Evolutionary conservation across 2,113 vertebrate species (phyloP), one percentile per base, ranked within the genome.

Genomic region (Tupaia tana): DNA sequence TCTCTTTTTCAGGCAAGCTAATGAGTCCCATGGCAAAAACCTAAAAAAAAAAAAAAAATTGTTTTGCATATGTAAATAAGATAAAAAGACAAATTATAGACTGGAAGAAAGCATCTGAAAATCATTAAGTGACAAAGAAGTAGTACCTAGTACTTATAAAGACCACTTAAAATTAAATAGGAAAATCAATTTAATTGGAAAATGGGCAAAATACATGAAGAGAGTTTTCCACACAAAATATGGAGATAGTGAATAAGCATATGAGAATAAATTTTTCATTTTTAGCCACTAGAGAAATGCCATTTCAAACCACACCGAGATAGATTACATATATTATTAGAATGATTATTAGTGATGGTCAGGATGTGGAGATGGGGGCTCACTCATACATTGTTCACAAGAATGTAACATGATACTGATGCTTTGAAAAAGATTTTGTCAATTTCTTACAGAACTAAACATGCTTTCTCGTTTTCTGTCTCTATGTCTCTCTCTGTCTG

Each of bases 331-430:
- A 31, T 9, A 43, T 31, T 10, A 19, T 25, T 8, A 67, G 71
- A 83, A 52, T 83, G 56, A 63, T 2, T 54, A 54, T 20, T 5
- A 74, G 10, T n/a, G 15, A 58, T 34, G 24, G 12, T 13, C 13
- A 79, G 15, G 9, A 24, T 18, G 1, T 19, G 14, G 7, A 58
- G 19, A 74, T 22, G 31, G 18, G 14, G 12, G 11, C 25, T 77
- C 19, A 2, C 11, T 69, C 24, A 29, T 2, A 14, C 1, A 34
- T 24, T 66, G 20, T 5, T 66, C 2, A 14, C 59, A 6, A 31
- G 9, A 18, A 34, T 18, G 12, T 6, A 59, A 24, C 10, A 25
- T 4, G 1, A 1, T 14, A 22, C 2, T 16, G 2, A 11, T 29
- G 7, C 10, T 67, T 18, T 69, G 25, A 24, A 7, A 24, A 69